Evolutionary conservation across 1,140 invertebrate genomes (phyloP).

Genomic region (Heliconius hermathena): DNA sequence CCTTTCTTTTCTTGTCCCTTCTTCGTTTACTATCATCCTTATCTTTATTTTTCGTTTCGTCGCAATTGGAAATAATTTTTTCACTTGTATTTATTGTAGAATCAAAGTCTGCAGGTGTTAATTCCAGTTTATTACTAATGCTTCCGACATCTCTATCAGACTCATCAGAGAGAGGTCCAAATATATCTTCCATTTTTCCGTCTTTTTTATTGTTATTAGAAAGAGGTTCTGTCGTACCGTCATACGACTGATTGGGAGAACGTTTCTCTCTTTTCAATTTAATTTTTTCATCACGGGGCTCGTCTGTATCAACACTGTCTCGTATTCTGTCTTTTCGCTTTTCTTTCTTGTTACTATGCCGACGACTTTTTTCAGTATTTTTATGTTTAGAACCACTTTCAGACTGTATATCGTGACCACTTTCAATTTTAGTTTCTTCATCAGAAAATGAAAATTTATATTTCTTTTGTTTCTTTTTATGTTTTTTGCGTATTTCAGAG

Average conservation of each 20-base stretch:
- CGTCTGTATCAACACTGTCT: slow-evolving; percentile 80
- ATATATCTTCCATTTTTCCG: slow-evolving; percentile 93
- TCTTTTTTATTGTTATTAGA: slow-evolving; percentile 82
- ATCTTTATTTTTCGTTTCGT: slow-evolving; percentile 69
- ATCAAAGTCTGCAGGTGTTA: slow-evolving; percentile 40
- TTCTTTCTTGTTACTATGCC: slow-evolving; percentile 87
- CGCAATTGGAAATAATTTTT: slow-evolving; percentile 41
- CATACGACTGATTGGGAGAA: slow-evolving; percentile 54
- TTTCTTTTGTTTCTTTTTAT: slow-evolving; percentile 92
- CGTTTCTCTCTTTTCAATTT: slow-evolving; percentile 85
- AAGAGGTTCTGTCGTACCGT: slow-evolving; percentile 49
- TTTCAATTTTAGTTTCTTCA: slow-evolving; percentile 80
- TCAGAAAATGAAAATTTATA: slow-evolving; percentile 86
- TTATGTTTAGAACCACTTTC: slow-evolving; percentile 67
- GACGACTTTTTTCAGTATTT: slow-evolving; percentile 83
- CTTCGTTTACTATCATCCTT: slow-evolving; percentile 83
- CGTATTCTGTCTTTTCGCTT: slow-evolving; percentile 86
- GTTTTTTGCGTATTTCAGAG: slow-evolving; percentile 86
- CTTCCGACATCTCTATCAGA: slow-evolving; percentile 66
- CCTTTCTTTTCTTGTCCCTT: slow-evolving; percentile 88
- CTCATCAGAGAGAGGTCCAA: slow-evolving; percentile 92
- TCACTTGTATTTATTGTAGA: slow-evolving; percentile 39
- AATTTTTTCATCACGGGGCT: slow-evolving; percentile 81
- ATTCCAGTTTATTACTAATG: slow-evolving; percentile 31
- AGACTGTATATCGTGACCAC: slow-evolving; percentile 44